Conservation (phyloP, 2,797 vertebrate species). For the Epinephelus malabaricus region DNA sequence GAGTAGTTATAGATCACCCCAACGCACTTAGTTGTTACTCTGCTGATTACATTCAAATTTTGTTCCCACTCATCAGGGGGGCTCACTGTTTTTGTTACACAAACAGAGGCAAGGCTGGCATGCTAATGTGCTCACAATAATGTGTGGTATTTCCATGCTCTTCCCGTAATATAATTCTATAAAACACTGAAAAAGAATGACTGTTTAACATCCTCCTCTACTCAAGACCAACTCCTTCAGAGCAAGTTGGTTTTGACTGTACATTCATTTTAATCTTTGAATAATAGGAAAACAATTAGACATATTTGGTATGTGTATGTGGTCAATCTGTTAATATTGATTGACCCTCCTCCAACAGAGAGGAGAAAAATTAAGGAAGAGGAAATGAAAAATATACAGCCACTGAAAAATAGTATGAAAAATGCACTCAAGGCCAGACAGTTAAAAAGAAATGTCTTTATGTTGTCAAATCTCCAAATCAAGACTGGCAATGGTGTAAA, state of each 20-base stretch:
- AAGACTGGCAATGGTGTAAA: background rate
- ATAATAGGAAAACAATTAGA: background rate
- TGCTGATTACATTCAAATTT: constrained; percentile 38
- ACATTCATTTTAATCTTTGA: no score
- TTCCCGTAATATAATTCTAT: background rate
- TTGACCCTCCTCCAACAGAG: background rate
- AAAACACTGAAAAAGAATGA: background rate
- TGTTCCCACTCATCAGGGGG: constrained; percentile 25
- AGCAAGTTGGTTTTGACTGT: constrained; percentile 2
- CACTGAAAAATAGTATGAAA: background rate
- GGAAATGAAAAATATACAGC: background rate
- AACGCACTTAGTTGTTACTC: background rate
- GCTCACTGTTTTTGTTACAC: background rate
- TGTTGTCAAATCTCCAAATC: background rate
- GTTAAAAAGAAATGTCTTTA: no score
- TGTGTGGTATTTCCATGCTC: background rate
- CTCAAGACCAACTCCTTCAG: background rate
- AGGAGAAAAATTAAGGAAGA: background rate
- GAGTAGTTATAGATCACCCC: background rate
- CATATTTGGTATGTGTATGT: background rate
- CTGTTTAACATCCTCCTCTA: background rate
- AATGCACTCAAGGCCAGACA: background rate
- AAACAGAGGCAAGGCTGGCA: background rate
- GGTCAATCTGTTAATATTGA: background rate
- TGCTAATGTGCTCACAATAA: constrained; percentile 23